Evolutionary conservation across 1,140 invertebrate genomes (phyloP).

Genomic region (Caerostris extrusa): DNA sequence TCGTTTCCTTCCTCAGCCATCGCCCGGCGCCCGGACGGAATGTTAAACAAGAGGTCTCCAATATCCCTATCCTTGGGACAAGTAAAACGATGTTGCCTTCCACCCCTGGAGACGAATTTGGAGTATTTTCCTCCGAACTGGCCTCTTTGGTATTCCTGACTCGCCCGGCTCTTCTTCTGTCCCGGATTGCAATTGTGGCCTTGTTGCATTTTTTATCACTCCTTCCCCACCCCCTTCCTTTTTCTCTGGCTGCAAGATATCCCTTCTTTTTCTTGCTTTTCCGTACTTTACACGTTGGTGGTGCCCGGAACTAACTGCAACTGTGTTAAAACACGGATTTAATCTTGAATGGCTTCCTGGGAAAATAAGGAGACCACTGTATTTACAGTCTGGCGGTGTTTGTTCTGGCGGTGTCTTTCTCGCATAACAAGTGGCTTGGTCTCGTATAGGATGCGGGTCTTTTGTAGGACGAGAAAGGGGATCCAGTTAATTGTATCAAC

Average conservation of each 20-base stretch:
- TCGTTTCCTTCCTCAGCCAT: not conserved
- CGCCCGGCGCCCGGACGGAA: not conserved
- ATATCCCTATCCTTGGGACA: not conserved
- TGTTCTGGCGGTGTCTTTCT: not conserved
- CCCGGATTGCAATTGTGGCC: slow-evolving; percentile 24
- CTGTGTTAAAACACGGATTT: slow-evolving; percentile 29
- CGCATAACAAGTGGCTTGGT: not conserved
- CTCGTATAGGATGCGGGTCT: not conserved
- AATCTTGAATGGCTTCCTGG: slow-evolving; percentile 20
- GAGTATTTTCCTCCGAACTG: slow-evolving; percentile 8
- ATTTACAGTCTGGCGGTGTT: not conserved
- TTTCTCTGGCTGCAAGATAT: not conserved
- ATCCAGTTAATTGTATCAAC: no score
- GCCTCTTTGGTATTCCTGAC: slow-evolving; percentile 33
- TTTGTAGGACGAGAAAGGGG: not conserved
- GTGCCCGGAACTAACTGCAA: not conserved
- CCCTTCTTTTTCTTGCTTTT: not conserved
- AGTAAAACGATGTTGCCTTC: not conserved
- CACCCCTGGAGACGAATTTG: slow-evolving; percentile 22
- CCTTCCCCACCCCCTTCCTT: not conserved
- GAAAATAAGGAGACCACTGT: not conserved
- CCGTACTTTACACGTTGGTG: slow-evolving; percentile 19
- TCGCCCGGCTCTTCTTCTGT: not conserved
- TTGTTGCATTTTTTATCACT: not conserved
- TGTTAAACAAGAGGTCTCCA: slow-evolving; percentile 6